Percentiles rank a stretch among this genome's conserved stretches.
Evolutionary conservation across 2,888 invertebrate species (phyloP).

Genomic region (Panorpa germanica): DNA sequence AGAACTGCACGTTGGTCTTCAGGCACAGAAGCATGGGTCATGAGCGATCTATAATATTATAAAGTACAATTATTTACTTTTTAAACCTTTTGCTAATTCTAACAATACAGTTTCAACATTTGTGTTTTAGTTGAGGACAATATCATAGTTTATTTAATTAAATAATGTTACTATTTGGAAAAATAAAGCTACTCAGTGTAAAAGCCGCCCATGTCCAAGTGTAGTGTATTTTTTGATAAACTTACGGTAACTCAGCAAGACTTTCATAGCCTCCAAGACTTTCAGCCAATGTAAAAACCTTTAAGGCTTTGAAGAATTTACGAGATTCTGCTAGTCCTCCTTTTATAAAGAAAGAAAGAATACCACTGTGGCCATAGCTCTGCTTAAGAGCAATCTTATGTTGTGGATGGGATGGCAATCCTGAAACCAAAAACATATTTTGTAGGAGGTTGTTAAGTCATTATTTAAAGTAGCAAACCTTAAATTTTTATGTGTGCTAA

Average conservation of each 20-base stretch:
- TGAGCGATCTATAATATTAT: slow-evolving; percentile 57
- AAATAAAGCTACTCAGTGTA: too few species aligned
- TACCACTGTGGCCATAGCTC: slow-evolving; percentile 76
- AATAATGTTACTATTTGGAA: too few species aligned
- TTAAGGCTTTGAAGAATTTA: slow-evolving; percentile 53
- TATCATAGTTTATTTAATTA: too few species aligned
- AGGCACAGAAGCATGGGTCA: slow-evolving; percentile 92
- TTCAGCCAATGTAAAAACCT: slow-evolving; percentile 76
- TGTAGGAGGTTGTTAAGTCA: too few species aligned
- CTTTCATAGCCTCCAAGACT: slow-evolving; percentile 93
- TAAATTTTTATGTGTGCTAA: too few species aligned
- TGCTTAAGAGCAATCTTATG: slow-evolving; percentile 62
- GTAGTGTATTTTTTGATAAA: slow-evolving; percentile 16
- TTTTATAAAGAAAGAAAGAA: slow-evolving; percentile 74
- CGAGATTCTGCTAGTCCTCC: slow-evolving; percentile 54
- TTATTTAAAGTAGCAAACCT: too few species aligned
- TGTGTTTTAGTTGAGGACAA: too few species aligned
- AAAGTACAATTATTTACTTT: background rate
- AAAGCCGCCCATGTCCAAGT: too few species aligned
- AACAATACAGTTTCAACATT: background rate
- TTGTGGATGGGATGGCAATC: slow-evolving; percentile 72
- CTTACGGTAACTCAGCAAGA: slow-evolving; percentile 84
- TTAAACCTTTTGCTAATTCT: background rate
- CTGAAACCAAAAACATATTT: slow-evolving; percentile 30
- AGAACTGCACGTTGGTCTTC: slow-evolving; percentile 45